Percentiles rank a stretch among this genome's conserved stretches.
phyloP scores from a whole-genome alignment of 2,113 vertebrate genomes.

The Barnardius zonarius region DNA sequence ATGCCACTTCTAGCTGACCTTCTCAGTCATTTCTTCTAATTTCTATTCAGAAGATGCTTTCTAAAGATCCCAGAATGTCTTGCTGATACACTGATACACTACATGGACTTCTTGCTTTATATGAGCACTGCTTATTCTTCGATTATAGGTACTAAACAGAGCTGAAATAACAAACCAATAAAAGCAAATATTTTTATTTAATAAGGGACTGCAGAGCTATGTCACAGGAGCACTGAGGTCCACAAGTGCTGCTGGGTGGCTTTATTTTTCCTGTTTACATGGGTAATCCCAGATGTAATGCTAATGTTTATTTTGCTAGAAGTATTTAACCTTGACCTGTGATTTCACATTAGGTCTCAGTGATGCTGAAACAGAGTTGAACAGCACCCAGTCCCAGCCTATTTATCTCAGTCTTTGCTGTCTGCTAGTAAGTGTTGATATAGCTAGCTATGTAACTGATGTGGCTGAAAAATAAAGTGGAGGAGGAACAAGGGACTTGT shows the following conservation, averaged over 20 bases:
- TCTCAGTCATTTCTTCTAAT: background rate
- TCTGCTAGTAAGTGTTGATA: background rate
- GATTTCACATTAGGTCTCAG: fast-evolving
- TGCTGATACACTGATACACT: background rate
- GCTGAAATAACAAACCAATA: background rate
- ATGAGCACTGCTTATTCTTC: background rate
- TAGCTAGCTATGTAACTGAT: background rate
- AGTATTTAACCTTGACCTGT: background rate
- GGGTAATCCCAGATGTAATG: background rate
- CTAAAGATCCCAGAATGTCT: background rate
- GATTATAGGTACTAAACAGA: background rate
- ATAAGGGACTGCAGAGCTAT: background rate
- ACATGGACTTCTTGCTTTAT: background rate
- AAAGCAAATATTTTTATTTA: background rate
- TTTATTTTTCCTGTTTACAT: background rate
- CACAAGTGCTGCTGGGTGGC: background rate
- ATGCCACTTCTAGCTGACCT: background rate
- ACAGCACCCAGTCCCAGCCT: background rate
- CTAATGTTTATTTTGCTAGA: background rate
- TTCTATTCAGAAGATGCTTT: background rate
- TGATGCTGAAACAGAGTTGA: background rate
- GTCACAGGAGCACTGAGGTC: background rate
- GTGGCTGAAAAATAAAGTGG: background rate
- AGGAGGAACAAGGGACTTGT: background rate
- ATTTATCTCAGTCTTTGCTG: background rate